Conservation (phyloP, 2,113 vertebrate genomes). For the Perccottus glenii region DNA sequence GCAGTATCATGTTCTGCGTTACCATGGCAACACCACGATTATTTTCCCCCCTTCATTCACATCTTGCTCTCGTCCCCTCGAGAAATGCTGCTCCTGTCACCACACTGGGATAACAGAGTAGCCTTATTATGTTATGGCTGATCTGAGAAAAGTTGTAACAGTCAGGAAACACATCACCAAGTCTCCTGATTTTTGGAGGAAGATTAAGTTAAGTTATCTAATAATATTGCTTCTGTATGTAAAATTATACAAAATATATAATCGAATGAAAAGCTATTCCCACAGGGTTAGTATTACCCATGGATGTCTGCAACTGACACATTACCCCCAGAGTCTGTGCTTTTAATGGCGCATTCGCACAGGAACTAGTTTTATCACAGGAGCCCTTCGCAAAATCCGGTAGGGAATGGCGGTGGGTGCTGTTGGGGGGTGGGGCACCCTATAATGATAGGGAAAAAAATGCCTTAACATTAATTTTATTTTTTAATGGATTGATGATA, state of each 20-base stretch:
- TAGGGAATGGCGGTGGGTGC: too few relatives aligned
- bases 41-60: constrained; percentile 71
- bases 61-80: constrained; percentile 54
- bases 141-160: constrained; percentile 45
- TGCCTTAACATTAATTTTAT: too few relatives aligned
- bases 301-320: too few relatives aligned
- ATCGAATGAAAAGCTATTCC: too few relatives aligned
- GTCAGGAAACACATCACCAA: constrained; percentile 14
- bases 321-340: too few relatives aligned
- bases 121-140: constrained; percentile 29
- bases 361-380: too few relatives aligned
- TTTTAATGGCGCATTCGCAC: too few relatives aligned
- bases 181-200: constrained; percentile 25
- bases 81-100: constrained; percentile 61
- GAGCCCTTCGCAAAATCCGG: too few relatives aligned
- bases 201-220: constrained; percentile 37
- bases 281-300: constrained; percentile 60
- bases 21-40: constrained; percentile 72
- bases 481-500: too few relatives aligned
- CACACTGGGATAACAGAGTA: constrained; percentile 41
- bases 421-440: too few relatives aligned
- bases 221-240: not conserved
- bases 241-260: too few relatives aligned
- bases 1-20: constrained; percentile 71
- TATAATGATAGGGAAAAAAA: too few relatives aligned